phyloP scores from a whole-genome alignment of 2,113 vertebrate species.

The Gnathonemus echidnorhynchus region DNA sequence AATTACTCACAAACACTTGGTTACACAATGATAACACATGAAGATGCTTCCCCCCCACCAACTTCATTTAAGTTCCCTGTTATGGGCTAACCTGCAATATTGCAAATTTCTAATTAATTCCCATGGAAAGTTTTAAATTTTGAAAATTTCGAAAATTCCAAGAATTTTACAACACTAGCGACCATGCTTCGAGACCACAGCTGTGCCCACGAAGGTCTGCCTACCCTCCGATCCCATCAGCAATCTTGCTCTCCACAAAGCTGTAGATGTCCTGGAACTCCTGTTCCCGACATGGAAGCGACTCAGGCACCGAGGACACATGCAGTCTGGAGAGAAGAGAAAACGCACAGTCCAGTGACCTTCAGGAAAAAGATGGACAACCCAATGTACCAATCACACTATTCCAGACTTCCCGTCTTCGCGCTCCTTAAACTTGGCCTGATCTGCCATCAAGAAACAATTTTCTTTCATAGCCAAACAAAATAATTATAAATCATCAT shows the following conservation, averaged over 20 bases:
- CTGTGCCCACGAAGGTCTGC: constrained; percentile 30
- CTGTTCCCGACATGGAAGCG: constrained; percentile 88
- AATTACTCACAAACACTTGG: neutral
- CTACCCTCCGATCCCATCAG: constrained; percentile 88
- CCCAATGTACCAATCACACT: neutral
- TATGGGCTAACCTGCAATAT: neutral
- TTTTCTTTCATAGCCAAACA: neutral
- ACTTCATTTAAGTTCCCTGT: neutral
- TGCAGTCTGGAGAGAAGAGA: constrained; percentile 65
- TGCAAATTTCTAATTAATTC: neutral
- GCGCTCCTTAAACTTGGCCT: neutral
- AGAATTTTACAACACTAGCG: neutral
- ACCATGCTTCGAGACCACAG: neutral
- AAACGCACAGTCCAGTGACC: neutral
- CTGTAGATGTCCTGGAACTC: constrained; percentile 93
- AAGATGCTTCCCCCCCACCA: neutral
- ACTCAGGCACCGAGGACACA: constrained; percentile 83
- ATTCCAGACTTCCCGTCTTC: neutral
- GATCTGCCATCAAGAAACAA: neutral
- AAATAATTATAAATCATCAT: neutral
- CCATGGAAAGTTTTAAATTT: too few relatives aligned
- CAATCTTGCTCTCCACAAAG: constrained; percentile 92
- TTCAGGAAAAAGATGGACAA: neutral
- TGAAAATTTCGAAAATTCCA: too few relatives aligned
- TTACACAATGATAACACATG: too few relatives aligned